These are phyloP conservation scores for Eueremaeus valkanovi DNA, from an alignment of 2,888 invertebrate species.

Conservation along the genomic window DNA sequence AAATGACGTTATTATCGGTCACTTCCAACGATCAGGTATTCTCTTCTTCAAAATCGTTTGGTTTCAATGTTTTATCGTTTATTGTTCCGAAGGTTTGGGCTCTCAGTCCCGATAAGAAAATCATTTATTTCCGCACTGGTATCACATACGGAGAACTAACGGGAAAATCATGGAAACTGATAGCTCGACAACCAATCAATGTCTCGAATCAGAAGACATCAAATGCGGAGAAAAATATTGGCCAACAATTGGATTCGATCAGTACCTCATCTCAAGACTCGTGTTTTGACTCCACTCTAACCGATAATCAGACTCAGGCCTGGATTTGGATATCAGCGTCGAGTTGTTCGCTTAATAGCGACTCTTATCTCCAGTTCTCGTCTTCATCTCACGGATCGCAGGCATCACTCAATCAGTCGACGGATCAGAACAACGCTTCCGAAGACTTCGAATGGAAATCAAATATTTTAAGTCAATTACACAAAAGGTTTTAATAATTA, in stretches of 20 bases:
- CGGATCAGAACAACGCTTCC: neutral
- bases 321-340: slow-evolving; percentile 22
- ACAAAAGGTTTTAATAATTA: too few relatives aligned
- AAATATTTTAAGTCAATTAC: neutral
- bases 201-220: neutral
- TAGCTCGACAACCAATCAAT: slow-evolving; percentile 15
- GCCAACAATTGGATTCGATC: slow-evolving; percentile 1
- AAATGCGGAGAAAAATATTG: neutral
- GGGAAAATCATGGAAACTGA: slow-evolving; percentile 74
- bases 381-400: neutral
- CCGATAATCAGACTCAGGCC: neutral
- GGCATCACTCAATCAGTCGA: neutral
- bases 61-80: neutral
- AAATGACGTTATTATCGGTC: slow-evolving; percentile 76
- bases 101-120: slow-evolving; percentile 48
- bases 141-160: slow-evolving; percentile 57
- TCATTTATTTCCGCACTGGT: slow-evolving; percentile 50
- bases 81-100: slow-evolving; percentile 50
- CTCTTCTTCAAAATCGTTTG: too few relatives aligned
- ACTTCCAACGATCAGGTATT: slow-evolving; percentile 75
- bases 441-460: neutral
- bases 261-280: slow-evolving; percentile 18
- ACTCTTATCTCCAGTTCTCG: neutral
- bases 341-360: neutral
- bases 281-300: neutral